These are phyloP conservation scores for Apamea epomidion DNA, from an alignment of 2,888 invertebrate species.

Conservation along the genomic window DNA sequence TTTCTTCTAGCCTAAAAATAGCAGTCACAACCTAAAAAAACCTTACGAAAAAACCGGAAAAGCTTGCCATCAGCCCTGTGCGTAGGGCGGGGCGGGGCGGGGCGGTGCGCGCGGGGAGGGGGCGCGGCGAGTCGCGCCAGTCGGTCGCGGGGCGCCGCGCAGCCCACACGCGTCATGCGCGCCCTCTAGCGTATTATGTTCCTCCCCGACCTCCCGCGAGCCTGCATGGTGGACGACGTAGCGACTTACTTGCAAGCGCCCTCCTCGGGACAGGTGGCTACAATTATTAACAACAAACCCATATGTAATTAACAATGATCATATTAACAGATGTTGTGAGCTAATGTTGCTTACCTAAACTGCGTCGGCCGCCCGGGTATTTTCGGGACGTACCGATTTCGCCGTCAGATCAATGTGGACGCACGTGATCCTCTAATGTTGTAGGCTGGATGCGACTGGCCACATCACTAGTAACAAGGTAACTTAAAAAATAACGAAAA, in stretches of 20 bases:
- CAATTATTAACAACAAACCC: conserved; percentile 90
- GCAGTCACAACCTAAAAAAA: conserved; percentile 52
- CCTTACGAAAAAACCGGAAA: conserved; percentile 74
- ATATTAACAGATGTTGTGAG: conserved; percentile 91
- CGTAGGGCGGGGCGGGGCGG: conserved; percentile 74
- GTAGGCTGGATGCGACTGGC: conserved; percentile 73
- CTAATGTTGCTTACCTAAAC: conserved; percentile 88
- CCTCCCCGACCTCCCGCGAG: conserved; percentile 97
- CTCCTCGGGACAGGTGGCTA: conserved; percentile 97
- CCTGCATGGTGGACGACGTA: conserved; percentile 99
- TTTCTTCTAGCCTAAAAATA: conserved; percentile 59
- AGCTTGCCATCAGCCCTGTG: conserved; percentile 80
- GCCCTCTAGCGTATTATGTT: conserved; percentile 93
- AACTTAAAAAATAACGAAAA: conserved; percentile 63
- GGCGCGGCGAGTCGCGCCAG: conserved; percentile 78
- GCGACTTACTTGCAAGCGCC: conserved; percentile 98
- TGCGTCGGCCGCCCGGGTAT: conserved; percentile 89
- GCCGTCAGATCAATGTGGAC: conserved; percentile 80
- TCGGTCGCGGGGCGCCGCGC: conserved; percentile 89
- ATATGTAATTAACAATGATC: conserved; percentile 91
- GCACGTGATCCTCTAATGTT: conserved; percentile 79
- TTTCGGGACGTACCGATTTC: conserved; percentile 85
- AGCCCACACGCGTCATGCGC: conserved; percentile 88
- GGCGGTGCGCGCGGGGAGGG: conserved; percentile 63
- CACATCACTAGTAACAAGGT: conserved; percentile 64